Evolutionary conservation across 2,113 vertebrate genomes (phyloP).

Genomic region (Athene noctua): DNA sequence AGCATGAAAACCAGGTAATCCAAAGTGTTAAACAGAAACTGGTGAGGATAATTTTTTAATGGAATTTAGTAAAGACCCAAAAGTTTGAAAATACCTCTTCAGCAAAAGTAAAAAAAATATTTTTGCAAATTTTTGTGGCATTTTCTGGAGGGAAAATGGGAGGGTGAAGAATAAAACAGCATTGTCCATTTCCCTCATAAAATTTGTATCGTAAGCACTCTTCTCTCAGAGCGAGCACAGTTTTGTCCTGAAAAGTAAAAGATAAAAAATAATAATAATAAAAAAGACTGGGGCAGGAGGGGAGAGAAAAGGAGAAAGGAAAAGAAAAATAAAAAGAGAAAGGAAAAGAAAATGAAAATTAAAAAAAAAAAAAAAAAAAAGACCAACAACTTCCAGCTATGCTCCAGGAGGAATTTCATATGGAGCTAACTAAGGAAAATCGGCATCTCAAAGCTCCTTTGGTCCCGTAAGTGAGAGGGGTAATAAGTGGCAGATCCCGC

Average conservation of each 20-base stretch:
- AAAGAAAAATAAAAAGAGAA: too few relatives aligned
- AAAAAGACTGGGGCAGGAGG: too few relatives aligned
- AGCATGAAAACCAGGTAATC: neutral
- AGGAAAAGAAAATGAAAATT: neutral
- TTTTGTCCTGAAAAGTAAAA: neutral
- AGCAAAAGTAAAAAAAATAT: neutral
- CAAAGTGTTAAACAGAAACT: neutral
- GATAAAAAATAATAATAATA: too few relatives aligned
- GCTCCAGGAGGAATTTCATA: slow-evolving; percentile 25
- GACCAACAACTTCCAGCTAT: neutral
- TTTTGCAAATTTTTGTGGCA: neutral
- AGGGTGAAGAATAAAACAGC: neutral
- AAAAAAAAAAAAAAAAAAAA: rapidly evolving
- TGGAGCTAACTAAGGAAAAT: slow-evolving; percentile 30
- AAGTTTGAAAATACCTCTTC: neutral
- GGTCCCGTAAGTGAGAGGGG: slow-evolving; percentile 50
- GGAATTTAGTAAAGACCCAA: neutral
- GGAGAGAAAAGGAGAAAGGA: too few relatives aligned
- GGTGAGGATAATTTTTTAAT: neutral
- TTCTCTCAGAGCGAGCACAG: rapidly evolving
- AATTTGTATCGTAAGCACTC: neutral
- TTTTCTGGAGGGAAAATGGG: neutral
- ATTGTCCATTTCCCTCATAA: neutral
- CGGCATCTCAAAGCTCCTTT: neutral
- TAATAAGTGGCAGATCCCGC: slow-evolving; percentile 75